Percentiles rank a stretch among this genome's conserved stretches.
These are phyloP conservation scores for Drosophila bifasciata DNA, from an alignment of 1,140 invertebrate genomes.

Conservation along the genomic window DNA sequence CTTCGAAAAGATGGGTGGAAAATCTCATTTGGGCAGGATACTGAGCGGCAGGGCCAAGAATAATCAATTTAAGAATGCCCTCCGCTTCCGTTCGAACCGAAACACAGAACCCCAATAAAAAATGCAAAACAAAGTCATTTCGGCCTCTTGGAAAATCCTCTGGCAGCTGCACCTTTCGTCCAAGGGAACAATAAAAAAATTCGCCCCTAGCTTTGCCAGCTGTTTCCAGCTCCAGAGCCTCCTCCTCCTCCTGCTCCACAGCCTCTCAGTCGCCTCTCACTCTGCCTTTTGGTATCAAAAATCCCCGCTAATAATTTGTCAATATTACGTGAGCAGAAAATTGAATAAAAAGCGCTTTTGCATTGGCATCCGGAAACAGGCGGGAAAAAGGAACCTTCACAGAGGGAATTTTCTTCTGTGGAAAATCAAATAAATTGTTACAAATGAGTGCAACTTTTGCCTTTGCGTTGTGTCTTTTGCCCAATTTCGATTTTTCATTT, in stretches of 20 bases:
- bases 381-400: conserved; percentile 7
- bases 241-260: neutral
- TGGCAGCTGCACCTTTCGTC: conserved; percentile 66
- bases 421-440: conserved; percentile 81
- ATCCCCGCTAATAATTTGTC: conserved; percentile 83
- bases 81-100: conserved; percentile 4
- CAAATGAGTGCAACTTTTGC: conserved; percentile 80
- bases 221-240: conserved; percentile 36
- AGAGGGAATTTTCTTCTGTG: conserved; percentile 37
- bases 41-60: conserved; percentile 8
- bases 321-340: conserved; percentile 83
- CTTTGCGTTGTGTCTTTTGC: conserved; percentile 23
- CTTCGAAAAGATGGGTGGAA: conserved; percentile 4
- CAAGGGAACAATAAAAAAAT: conserved; percentile 44
- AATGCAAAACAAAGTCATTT: conserved; percentile 66
- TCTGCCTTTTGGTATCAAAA: conserved; percentile 65
- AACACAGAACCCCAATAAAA: conserved; percentile 44
- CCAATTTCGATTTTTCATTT: conserved; percentile 74
- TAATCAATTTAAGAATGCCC: conserved; percentile 76
- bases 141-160: conserved; percentile 38
- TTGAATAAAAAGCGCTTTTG: conserved; percentile 82
- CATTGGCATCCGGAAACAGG: conserved; percentile 39
- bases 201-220: conserved; percentile 46
- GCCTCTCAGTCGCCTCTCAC: neutral
- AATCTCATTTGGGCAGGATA: conserved; percentile 33